Conservation (phyloP, 2,797 vertebrate genomes). For the Parauchenoglanis punctatus region DNA sequence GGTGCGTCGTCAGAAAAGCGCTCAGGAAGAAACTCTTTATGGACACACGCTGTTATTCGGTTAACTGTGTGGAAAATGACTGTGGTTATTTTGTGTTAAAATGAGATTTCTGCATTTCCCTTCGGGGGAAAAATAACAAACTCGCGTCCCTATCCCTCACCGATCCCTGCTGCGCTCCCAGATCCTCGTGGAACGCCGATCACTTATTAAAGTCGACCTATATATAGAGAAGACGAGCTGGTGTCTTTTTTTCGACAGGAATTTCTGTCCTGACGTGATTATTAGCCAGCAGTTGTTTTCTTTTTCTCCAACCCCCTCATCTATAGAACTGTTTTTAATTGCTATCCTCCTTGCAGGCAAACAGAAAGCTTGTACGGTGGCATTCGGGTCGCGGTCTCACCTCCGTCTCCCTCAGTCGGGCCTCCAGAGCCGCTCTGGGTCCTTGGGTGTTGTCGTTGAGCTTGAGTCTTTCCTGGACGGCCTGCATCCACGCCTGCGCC, state of each 20-base stretch:
- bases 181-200: not conserved
- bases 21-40: too few species aligned
- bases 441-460: slow-evolving; percentile 90
- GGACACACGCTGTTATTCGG: not conserved
- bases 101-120: not conserved
- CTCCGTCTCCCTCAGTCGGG: slow-evolving; percentile 88
- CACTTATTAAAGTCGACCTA: not conserved
- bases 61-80: not conserved
- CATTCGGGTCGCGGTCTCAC: slow-evolving; percentile 66
- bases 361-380: not conserved
- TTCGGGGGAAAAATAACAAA: not conserved
- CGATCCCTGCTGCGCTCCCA: not conserved
- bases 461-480: slow-evolving; percentile 82
- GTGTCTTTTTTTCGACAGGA: too few species aligned
- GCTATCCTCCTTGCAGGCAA: not conserved
- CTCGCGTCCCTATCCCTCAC: not conserved
- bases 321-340: not conserved
- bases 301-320: not conserved
- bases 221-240: not conserved
- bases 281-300: not conserved
- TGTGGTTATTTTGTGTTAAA: not conserved
- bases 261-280: not conserved
- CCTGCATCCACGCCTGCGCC: slow-evolving; percentile 87
- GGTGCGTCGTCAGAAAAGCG: too few species aligned
- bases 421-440: slow-evolving; percentile 85